Base-by-base conservation (phyloP, 2,797 vertebrate genomes). In the Hydrocynus forskahlii region DNA sequence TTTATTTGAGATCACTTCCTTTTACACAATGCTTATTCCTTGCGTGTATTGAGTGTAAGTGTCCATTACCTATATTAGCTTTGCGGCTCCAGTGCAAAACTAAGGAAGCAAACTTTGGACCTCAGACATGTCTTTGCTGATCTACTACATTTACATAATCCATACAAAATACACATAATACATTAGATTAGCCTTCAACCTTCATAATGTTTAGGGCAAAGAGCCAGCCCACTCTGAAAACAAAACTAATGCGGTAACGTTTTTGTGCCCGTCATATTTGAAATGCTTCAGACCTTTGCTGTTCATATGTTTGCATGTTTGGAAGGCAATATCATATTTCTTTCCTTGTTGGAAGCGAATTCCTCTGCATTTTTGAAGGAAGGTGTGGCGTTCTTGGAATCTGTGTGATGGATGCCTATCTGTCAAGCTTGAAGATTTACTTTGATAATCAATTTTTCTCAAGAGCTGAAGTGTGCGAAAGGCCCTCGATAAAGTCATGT, bases 281-380 rank as follows among this genome's bases (percentile, higher is more conserved):
- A 76, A 76, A 80, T 80, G 23, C 52, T 75, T 79, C 21, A 23
- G 8, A 29, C 13, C 43, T 52, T 75, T 19, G 54, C 45, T 55
- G 63, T 50, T 60, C 13, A 60, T 78, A 43, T 17, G 7, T 25
- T 59, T 9, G 17, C 50, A 72, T 71, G 68, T 21, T 72, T 38
- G 43, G 48, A 40, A 66, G 52, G 43, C n/a, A 4, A 35, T 62
- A 75, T 75, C 59, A 10, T 21, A 70, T 64, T 79, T 81, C 70
- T 75, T 75, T 79, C 66, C 75, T 84, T 21, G 63, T 80, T n/a
- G 43, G 23, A 23, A 25, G 23, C 16, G 25, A 19, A 70, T 77
- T 80, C 45, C 35, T 62, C 16, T n/a, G 0, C 21, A 21, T 68
- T 63, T 21, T 25, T 7, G 23, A 3, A n/a, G 3, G n/a, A 78